Evolutionary conservation across 2,888 invertebrate species (phyloP).

Genomic region (Eudasyphora cyanicolor): DNA sequence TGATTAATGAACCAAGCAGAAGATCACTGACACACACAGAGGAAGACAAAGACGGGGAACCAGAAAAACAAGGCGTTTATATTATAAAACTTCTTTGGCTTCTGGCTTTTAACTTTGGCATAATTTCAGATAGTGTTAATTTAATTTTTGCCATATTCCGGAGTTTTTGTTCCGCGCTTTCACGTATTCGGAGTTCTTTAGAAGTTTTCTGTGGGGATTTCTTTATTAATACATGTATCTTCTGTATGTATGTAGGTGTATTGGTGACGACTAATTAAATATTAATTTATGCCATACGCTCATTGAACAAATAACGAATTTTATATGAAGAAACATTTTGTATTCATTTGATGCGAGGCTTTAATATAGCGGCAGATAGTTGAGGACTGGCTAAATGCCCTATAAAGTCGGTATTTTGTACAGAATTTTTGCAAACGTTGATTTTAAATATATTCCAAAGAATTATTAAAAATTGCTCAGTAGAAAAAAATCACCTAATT

Average conservation of each 20-base stretch:
- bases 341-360: too few species aligned
- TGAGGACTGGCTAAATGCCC: too few species aligned
- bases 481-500: too few species aligned
- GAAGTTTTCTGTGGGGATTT: background rate
- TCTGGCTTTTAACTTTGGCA: conserved; percentile 13
- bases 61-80: conserved; percentile 2
- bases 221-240: too few species aligned
- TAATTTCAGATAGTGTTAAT: conserved; percentile 23
- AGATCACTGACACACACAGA: background rate
- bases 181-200: conserved; percentile 15
- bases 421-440: too few species aligned
- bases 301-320: conserved; percentile 51
- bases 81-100: conserved; percentile 22
- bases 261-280: conserved; percentile 23
- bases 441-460: too few species aligned
- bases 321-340: conserved; percentile 11
- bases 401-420: too few species aligned
- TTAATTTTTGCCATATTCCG: conserved; percentile 8
- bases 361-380: too few species aligned
- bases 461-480: too few species aligned
- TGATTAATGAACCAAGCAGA: conserved; percentile 1
- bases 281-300: conserved; percentile 51
- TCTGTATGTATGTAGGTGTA: too few species aligned
- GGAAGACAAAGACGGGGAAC: background rate
- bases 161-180: background rate